Base-by-base conservation (phyloP, 2,113 vertebrate species). In the Platysteira castanea region DNA sequence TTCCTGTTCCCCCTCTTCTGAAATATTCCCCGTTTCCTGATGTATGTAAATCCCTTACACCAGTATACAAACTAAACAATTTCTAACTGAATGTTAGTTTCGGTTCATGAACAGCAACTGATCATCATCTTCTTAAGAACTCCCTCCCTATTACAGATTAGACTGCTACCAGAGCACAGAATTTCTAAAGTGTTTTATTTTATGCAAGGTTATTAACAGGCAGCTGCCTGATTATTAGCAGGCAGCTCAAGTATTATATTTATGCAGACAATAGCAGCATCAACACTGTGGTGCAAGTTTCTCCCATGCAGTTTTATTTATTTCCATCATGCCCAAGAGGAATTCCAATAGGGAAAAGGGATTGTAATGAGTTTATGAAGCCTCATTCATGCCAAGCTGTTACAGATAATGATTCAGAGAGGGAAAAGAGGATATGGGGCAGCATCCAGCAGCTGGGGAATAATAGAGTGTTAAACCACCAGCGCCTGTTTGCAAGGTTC, bases 201-300 rank as follows among this genome's bases (percentile, higher is more conserved):
- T 68, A 70, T 64, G 57, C 39, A 54, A 93, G 64, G 69, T 89
- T 89, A 82, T 93, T 92, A 90, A 57, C 21, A 90, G 46, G 63
- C 71, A 93, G 49, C 67, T 97, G 60, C 42, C 52, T 87, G 46
- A 59, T 77, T 90, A 95, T 92, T 93, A 92, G 73, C 73, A 95
- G 52, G 80, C 77, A 90, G 50, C 47, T 92, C 50, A 92, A 92
- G 35, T 47, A 81, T 70, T 47, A 50, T 59, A 21, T 75, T 87
- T 95, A 82, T 49, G 20, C 77, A 82, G 69, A 68, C 47, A 86
- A 35, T 64, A 90, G 70, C 33, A 86, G 24, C 52, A 84, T 59
- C 56, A 81, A 60, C 77, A 78, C 64, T 84, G 44, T 23, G 56
- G 5, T 68, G n/a, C 44, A 91, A 95, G 77, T 41, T 84, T 95